These are phyloP conservation scores for Theodoxus fluviatilis DNA, from an alignment of 2,888 invertebrate genomes.

Conservation along the genomic window DNA sequence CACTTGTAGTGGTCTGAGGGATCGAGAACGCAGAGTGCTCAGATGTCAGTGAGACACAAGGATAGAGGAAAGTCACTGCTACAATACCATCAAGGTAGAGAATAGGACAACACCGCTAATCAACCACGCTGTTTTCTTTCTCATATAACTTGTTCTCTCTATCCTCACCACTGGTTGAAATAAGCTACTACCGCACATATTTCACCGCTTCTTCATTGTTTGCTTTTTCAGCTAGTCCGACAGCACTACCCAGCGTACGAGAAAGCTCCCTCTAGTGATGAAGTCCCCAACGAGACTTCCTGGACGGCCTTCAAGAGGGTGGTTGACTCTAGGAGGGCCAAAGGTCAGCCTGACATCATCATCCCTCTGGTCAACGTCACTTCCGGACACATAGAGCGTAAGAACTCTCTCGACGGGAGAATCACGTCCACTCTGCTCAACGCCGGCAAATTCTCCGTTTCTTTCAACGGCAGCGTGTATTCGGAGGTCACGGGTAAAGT, in stretches of 20 bases:
- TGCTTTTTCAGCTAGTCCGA: constrained; percentile 28
- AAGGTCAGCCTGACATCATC: constrained; percentile 36
- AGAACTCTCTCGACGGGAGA: constrained; percentile 31
- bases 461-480: constrained; percentile 34
- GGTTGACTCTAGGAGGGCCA: constrained; percentile 36
- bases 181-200: no score
- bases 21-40: no score
- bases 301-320: constrained; percentile 40
- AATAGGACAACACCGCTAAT: no score
- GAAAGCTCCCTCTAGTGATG: constrained; percentile 33
- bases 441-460: constrained; percentile 14
- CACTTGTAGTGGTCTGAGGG: no score
- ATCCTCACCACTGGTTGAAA: no score
- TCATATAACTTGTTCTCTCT: no score
- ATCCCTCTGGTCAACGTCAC: constrained; percentile 35
- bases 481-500: constrained; percentile 35
- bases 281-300: constrained; percentile 39
- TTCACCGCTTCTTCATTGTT: no score
- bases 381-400: constrained; percentile 12
- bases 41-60: no score
- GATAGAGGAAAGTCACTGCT: no score
- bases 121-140: no score
- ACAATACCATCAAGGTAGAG: no score
- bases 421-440: constrained; percentile 29
- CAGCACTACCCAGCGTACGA: constrained; percentile 33